These are phyloP conservation scores for Polydrusus pterygomalis DNA, from an alignment of 2,888 invertebrate species.

Conservation along the genomic window DNA sequence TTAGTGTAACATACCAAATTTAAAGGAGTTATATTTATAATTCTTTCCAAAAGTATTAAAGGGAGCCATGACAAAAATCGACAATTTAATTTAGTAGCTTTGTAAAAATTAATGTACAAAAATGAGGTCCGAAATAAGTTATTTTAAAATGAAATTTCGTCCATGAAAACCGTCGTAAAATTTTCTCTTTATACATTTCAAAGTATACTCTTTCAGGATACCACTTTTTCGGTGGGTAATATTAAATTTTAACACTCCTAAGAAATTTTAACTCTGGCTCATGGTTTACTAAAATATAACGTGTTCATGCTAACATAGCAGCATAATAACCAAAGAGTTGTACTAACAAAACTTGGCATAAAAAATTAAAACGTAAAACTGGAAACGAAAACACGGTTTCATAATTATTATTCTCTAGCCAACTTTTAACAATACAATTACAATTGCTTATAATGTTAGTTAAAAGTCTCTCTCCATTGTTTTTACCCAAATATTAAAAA, in stretches of 20 bases:
- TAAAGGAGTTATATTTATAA: neutral
- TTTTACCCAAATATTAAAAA: conserved; percentile 14
- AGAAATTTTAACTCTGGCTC: conserved; percentile 22
- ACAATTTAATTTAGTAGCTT: conserved; percentile 32
- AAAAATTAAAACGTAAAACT: conserved; percentile 42
- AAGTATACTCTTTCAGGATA: neutral
- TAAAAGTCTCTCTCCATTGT: conserved; percentile 19
- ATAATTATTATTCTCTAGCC: conserved; percentile 38
- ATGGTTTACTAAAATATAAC: conserved; percentile 9
- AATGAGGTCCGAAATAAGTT: conserved; percentile 51
- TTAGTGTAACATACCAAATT: conserved; percentile 9
- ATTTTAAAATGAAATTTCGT: conserved; percentile 18
- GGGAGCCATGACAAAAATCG: conserved; percentile 34
- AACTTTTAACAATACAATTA: conserved; percentile 50
- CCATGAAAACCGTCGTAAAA: conserved; percentile 23
- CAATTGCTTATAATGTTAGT: conserved; percentile 50
- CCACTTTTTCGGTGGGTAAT: neutral
- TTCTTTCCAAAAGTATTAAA: conserved; percentile 15
- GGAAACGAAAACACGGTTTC: conserved; percentile 27
- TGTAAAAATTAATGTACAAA: conserved; percentile 45
- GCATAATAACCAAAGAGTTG: conserved; percentile 43
- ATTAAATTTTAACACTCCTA: neutral
- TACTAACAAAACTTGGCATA: conserved; percentile 23
- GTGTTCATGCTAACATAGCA: conserved; percentile 32
- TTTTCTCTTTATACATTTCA: conserved; percentile 13